phyloP scores from a whole-genome alignment of 2,113 vertebrate species.

The Raja brachyura region DNA sequence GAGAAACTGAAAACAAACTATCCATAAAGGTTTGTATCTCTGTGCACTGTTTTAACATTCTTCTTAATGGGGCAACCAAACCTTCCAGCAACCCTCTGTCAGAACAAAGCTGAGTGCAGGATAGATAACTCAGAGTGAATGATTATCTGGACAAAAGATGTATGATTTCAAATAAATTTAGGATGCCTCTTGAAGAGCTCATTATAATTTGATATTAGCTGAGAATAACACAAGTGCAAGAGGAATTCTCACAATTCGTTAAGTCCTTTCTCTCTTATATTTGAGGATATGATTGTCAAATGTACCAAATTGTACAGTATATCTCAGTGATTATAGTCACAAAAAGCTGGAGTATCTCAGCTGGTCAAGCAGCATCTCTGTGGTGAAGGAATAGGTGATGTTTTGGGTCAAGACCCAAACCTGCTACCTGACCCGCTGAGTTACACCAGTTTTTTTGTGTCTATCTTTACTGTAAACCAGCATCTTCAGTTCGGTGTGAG shows the following conservation, averaged over 20 bases:
- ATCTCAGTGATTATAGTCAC: too few species aligned
- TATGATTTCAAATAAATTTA: background rate
- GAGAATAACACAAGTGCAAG: background rate
- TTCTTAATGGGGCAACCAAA: background rate
- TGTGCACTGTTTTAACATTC: background rate
- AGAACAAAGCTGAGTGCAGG: background rate
- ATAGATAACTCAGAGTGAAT: too few species aligned
- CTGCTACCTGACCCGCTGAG: too few species aligned
- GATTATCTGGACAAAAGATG: background rate
- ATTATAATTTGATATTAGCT: background rate
- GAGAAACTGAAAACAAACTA: background rate
- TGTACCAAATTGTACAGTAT: background rate
- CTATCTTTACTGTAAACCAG: too few species aligned
- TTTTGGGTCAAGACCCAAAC: too few species aligned
- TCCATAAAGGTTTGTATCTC: background rate
- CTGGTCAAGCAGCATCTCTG: too few species aligned
- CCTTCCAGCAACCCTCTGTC: background rate
- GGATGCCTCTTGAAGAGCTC: background rate
- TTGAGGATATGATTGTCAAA: background rate
- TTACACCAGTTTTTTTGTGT: too few species aligned
- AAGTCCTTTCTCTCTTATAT: background rate
- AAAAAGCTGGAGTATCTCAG: too few species aligned
- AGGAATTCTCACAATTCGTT: background rate
- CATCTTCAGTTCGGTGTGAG: too few species aligned
- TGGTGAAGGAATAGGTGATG: too few species aligned